These are phyloP conservation scores for Scaptomyza pallida DNA, from an alignment of 1,140 invertebrate genomes.

Conservation along the genomic window DNA sequence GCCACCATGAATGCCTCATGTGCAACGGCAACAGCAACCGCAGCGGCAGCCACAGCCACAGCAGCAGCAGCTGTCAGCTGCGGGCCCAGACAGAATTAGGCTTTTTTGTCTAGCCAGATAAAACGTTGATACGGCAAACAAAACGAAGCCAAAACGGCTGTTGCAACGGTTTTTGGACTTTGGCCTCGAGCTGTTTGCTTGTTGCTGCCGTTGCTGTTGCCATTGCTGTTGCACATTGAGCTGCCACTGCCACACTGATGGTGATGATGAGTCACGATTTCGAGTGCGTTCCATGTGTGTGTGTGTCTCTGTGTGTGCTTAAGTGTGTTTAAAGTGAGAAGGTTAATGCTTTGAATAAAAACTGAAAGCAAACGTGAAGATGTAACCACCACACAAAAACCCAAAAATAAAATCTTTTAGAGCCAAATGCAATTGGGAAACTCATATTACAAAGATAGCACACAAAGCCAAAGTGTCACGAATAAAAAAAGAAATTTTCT, in stretches of 20 bases:
- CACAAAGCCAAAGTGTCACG: not conserved
- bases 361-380: slow-evolving; percentile 15
- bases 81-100: slow-evolving; percentile 70
- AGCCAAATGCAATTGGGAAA: not conserved
- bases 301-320: not conserved
- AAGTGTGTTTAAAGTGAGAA: slow-evolving; percentile 31
- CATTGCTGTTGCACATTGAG: slow-evolving; percentile 44
- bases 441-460: not conserved
- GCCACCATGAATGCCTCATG: slow-evolving; percentile 19
- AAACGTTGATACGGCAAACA: slow-evolving; percentile 48
- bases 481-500: no score
- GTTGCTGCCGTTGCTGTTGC: slow-evolving; percentile 17
- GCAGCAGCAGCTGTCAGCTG: slow-evolving; percentile 69
- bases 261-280: slow-evolving; percentile 53
- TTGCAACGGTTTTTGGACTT: slow-evolving; percentile 73
- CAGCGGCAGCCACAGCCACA: slow-evolving; percentile 1
- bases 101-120: slow-evolving; percentile 70
- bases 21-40: slow-evolving; percentile 12
- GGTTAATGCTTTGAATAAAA: slow-evolving; percentile 36
- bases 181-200: slow-evolving; percentile 48
- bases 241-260: slow-evolving; percentile 19
- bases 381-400: no score
- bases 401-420: not conserved
- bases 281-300: slow-evolving; percentile 14
- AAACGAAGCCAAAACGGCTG: slow-evolving; percentile 43